These are phyloP conservation scores for Delphinus delphis DNA, from an alignment of 2,113 vertebrate genomes.

Conservation along the genomic window DNA sequence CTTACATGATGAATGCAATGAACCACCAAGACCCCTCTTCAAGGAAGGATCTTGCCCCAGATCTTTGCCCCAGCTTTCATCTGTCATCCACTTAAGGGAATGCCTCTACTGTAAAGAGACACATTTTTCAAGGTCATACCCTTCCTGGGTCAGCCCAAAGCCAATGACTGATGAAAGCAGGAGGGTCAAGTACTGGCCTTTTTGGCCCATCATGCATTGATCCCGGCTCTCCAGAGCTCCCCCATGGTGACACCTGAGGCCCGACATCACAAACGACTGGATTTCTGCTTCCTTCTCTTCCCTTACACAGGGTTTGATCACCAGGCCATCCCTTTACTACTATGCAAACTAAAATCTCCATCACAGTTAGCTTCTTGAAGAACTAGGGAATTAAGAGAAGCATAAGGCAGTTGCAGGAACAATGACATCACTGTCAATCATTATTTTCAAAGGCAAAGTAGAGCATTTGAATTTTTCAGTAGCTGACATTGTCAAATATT, in stretches of 20 bases:
- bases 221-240: neutral
- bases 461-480: neutral
- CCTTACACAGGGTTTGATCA: neutral
- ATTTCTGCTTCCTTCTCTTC: neutral
- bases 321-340: neutral
- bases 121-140: constrained; percentile 10
- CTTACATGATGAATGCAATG: neutral
- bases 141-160: neutral
- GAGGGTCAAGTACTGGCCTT: neutral
- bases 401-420: neutral
- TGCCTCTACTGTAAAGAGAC: neutral
- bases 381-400: neutral
- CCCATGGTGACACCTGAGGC: neutral
- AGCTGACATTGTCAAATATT: neutral
- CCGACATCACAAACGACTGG: neutral
- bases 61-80: neutral
- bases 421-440: neutral
- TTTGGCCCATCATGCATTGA: neutral
- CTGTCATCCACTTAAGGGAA: neutral
- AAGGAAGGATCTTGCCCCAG: neutral
- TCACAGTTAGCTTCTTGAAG: neutral
- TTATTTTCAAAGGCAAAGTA: neutral
- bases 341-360: neutral
- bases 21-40: neutral
- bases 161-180: neutral